A percentile compares a stretch with the other conserved stretches of the same genome.
phyloP scores from a whole-genome alignment of 2,113 vertebrate genomes.

The Litocranius walleri region DNA sequence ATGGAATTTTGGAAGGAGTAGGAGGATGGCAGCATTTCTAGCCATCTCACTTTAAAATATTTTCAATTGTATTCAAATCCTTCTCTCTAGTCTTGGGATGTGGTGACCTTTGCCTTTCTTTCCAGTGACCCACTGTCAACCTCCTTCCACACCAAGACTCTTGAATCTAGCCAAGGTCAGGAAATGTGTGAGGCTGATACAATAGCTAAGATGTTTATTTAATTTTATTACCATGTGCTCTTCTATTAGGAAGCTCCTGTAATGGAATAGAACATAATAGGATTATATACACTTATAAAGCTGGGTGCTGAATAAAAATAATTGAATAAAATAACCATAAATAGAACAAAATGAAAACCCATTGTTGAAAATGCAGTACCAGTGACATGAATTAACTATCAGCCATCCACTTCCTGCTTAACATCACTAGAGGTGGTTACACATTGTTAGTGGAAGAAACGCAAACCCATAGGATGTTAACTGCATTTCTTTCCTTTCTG shows the following conservation, averaged over 20 bases:
- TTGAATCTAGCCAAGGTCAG: constrained; percentile 40
- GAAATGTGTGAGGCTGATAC: not conserved
- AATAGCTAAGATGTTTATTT: not conserved
- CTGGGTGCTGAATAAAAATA: constrained; percentile 49
- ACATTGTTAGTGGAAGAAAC: not conserved
- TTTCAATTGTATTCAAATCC: not conserved
- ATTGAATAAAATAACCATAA: constrained; percentile 72
- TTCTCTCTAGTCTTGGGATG: not conserved
- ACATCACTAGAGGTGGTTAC: not conserved
- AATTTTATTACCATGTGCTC: constrained; percentile 39
- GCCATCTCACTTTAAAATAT: not conserved
- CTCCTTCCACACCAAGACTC: not conserved
- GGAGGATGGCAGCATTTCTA: not conserved
- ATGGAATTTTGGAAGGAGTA: not conserved
- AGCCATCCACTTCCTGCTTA: not conserved
- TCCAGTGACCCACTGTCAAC: not conserved
- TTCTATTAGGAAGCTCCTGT: constrained; percentile 48
- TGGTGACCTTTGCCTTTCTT: not conserved
- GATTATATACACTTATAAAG: constrained; percentile 63
- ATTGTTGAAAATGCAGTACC: constrained; percentile 15
- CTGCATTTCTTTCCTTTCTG: not conserved
- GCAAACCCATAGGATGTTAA: not conserved
- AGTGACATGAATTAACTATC: not conserved
- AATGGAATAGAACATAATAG: constrained; percentile 56
- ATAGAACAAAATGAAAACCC: constrained; percentile 49